phyloP scores from a whole-genome alignment of 2,797 vertebrate species.

The Anguilla pacifica region DNA sequence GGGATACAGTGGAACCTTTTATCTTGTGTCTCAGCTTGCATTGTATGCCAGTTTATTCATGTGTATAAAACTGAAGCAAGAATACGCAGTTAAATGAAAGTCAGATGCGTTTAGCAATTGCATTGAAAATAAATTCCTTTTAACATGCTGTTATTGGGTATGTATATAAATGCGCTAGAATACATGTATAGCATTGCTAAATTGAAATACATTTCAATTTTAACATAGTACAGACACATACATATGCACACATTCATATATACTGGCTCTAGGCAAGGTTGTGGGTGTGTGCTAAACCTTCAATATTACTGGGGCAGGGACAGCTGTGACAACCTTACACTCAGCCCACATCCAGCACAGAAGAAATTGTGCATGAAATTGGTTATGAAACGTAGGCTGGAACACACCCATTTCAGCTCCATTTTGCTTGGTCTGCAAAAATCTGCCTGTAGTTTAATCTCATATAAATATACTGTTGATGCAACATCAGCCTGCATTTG shows the following conservation, averaged over 20 bases:
- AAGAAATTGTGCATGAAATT: constrained; percentile 59
- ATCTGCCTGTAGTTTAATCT: constrained; percentile 48
- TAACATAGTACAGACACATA: background rate
- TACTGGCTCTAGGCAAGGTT: background rate
- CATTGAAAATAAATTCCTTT: background rate
- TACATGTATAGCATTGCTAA: background rate
- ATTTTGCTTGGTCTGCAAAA: constrained; percentile 53
- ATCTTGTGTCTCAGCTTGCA: background rate
- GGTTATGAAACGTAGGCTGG: constrained; percentile 55
- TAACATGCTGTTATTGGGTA: background rate
- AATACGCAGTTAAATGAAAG: background rate
- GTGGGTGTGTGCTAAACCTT: background rate
- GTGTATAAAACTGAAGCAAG: too few species aligned
- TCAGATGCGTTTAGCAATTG: background rate
- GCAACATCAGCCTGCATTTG: background rate
- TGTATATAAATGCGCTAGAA: background rate
- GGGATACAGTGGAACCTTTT: background rate
- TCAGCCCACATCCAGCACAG: constrained; percentile 45
- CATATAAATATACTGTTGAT: constrained; percentile 38
- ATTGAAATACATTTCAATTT: background rate
- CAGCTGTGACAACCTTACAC: constrained; percentile 22
- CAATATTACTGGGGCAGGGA: constrained; percentile 27
- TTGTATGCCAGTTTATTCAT: too few species aligned
- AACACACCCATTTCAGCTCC: constrained; percentile 45
- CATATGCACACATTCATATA: constrained; percentile 16